Conservation (phyloP, 2,888 invertebrate species). For the Drosophila hamatofila region DNA sequence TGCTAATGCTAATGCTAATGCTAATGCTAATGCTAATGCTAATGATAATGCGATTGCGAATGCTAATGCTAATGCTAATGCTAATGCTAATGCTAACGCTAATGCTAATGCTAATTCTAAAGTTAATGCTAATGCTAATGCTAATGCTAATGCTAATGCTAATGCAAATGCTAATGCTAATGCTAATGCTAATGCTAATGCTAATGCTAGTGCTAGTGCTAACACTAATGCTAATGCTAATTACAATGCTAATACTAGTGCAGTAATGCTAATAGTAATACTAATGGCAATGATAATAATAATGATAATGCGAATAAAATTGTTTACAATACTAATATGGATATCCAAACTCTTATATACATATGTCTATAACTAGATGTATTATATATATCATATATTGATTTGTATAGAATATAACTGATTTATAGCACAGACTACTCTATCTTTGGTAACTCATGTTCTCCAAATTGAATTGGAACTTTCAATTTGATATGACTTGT, state of each 20-base stretch:
- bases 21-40: not conserved
- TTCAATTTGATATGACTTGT: not conserved
- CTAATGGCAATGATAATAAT: not conserved
- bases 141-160: not conserved
- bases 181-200: not conserved
- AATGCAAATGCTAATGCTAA: not conserved
- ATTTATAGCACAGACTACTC: too few species aligned
- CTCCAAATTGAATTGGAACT: not conserved
- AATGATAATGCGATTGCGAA: not conserved
- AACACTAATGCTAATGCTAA: too few species aligned
- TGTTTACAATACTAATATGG: not conserved
- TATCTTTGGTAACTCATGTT: not conserved
- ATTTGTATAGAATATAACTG: too few species aligned
- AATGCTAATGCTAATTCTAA: not conserved
- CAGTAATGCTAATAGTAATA: not conserved
- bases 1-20: not conserved
- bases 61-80: not conserved
- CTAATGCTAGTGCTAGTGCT: too few species aligned
- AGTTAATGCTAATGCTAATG: not conserved
- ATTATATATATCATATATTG: too few species aligned
- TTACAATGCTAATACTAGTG: not conserved
- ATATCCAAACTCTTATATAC: not conserved
- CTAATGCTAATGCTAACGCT: not conserved
- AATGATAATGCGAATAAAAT: not conserved
- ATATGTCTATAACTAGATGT: too few species aligned